phyloP scores from a whole-genome alignment of 2,797 vertebrate species.

The Uromys caudimaculatus region DNA sequence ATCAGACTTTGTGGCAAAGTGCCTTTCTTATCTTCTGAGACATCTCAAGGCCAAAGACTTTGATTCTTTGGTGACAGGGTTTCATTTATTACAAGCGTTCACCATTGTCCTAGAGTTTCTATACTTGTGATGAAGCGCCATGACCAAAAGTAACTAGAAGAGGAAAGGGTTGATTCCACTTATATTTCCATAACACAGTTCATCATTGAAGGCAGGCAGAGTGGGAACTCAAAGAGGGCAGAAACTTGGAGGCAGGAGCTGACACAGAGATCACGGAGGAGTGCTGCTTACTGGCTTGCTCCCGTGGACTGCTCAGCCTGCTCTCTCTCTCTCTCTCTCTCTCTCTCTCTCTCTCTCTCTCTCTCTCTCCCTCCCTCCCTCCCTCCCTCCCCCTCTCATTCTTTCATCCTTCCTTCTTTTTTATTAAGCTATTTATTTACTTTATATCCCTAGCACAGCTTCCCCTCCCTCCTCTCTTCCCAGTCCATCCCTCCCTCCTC shows the following conservation, averaged over 20 bases:
- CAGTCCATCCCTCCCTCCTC: no score
- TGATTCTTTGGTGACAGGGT: background rate
- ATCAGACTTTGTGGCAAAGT: background rate
- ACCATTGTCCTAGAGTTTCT: background rate
- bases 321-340: fast-evolving
- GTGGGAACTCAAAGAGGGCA: background rate
- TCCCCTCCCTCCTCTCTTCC: background rate
- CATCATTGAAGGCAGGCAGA: background rate
- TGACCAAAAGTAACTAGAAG: background rate
- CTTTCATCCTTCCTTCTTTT: background rate
- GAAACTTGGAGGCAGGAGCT: background rate
- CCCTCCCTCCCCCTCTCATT: background rate
- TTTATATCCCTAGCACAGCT: background rate
- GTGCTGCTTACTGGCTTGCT: background rate
- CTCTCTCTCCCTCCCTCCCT: fast-evolving
- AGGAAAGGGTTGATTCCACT: background rate
- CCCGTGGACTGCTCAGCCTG: background rate
- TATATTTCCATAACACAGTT: background rate
- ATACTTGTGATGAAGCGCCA: background rate
- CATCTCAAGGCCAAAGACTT: background rate
- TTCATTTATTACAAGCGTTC: background rate
- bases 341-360: background rate
- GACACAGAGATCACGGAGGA: background rate
- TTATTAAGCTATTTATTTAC: background rate
- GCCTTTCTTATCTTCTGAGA: background rate